Conservation (phyloP, 2,113 vertebrate species). For the Tachuris rubrigastra region DNA sequence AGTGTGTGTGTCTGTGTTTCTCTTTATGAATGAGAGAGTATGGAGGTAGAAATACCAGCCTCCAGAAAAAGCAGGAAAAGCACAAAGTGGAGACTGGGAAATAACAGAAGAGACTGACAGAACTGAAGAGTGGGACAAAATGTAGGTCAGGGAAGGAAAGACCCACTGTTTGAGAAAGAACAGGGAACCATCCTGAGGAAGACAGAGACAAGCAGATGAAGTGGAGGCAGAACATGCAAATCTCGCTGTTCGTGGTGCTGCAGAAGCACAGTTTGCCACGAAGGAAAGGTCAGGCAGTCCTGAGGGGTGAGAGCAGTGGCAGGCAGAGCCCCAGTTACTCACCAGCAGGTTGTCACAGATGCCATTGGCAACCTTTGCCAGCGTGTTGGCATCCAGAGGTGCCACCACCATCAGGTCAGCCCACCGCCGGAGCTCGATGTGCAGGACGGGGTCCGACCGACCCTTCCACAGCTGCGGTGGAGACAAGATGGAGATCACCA, state of each 20-base stretch:
- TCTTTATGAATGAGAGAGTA: background rate
- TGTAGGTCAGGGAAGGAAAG: background rate
- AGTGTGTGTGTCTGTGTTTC: background rate
- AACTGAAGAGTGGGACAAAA: rapidly evolving
- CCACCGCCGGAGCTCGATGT: conserved; percentile 93
- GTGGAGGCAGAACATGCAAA: background rate
- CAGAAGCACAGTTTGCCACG: background rate
- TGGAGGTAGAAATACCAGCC: background rate
- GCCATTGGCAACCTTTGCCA: conserved; percentile 91
- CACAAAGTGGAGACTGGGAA: background rate
- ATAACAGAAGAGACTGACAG: background rate
- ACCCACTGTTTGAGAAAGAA: background rate
- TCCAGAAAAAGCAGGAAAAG: background rate
- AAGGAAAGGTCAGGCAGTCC: background rate
- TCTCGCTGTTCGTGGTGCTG: background rate
- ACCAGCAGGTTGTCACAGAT: conserved; percentile 98
- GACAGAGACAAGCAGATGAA: background rate
- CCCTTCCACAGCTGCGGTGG: conserved; percentile 83
- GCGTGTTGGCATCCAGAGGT: conserved; percentile 94
- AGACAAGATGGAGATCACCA: background rate
- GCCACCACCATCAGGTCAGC: conserved; percentile 90
- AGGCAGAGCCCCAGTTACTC: conserved; percentile 40
- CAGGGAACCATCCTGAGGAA: background rate
- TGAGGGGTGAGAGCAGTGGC: background rate
- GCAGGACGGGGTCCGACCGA: conserved; percentile 89